Evolutionary conservation across 1,140 invertebrate genomes (phyloP).

Genomic region (Anagrus nilaparvatae): DNA sequence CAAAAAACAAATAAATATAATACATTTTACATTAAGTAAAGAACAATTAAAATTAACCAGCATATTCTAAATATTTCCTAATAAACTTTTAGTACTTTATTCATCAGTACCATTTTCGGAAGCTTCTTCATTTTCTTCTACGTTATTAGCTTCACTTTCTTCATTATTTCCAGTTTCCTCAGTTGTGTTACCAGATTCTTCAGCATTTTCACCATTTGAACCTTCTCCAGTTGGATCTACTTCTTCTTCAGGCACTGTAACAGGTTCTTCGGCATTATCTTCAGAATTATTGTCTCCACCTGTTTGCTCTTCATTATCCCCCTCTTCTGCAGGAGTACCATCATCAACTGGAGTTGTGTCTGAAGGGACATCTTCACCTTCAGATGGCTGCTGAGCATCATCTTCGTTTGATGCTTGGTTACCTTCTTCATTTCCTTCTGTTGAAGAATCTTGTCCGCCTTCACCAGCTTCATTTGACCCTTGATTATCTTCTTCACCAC

Average conservation of each 20-base stretch:
- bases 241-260: too few species aligned
- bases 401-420: background rate
- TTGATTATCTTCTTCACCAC: background rate
- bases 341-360: background rate
- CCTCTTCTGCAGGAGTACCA: background rate
- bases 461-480: background rate
- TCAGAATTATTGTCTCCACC: too few species aligned
- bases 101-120: background rate
- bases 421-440: background rate
- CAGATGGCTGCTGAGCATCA: background rate
- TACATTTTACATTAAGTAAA: too few species aligned
- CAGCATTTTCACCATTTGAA: too few species aligned
- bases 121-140: background rate
- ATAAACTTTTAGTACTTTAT: background rate
- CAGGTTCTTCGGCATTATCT: too few species aligned
- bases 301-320: too few species aligned
- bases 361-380: background rate
- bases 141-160: background rate
- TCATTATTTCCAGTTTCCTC: conserved; percentile 1
- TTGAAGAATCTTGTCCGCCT: background rate
- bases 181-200: too few species aligned
- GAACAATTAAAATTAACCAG: background rate
- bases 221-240: too few species aligned
- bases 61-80: background rate
- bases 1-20: too few species aligned